These are phyloP conservation scores for Salvelinus namaycush DNA, from an alignment of 2,113 vertebrate species.

Conservation along the genomic window DNA sequence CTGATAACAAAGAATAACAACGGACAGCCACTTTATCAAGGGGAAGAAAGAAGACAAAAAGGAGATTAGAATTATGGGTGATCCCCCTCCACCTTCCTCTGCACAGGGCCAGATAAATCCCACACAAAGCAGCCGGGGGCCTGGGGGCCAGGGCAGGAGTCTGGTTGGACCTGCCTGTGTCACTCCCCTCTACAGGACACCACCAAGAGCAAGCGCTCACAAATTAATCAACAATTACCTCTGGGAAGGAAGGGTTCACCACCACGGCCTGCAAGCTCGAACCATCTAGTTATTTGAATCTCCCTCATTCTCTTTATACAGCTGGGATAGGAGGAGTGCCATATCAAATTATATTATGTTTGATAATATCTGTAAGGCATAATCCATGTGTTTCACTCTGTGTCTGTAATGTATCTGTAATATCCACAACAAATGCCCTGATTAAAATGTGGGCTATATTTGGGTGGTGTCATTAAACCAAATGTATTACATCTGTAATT, in stretches of 20 bases:
- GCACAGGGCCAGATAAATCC: slow-evolving; percentile 41
- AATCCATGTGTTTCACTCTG: not conserved
- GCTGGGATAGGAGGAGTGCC: not conserved
- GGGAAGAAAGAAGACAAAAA: slow-evolving; percentile 37
- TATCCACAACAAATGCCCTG: slow-evolving; percentile 8
- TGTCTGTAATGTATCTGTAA: not conserved
- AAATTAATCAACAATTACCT: slow-evolving; percentile 33
- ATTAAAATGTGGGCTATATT: not conserved
- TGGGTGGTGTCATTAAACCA: not conserved
- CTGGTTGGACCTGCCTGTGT: not conserved
- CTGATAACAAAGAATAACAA: slow-evolving; percentile 42
- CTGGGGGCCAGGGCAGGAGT: slow-evolving; percentile 16
- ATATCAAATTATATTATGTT: not conserved
- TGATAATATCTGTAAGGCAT: not conserved
- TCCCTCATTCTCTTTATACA: not conserved
- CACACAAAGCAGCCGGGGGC: slow-evolving; percentile 16
- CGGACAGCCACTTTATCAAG: slow-evolving; percentile 38
- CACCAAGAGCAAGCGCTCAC: slow-evolving; percentile 19
- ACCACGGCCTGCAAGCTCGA: not conserved
- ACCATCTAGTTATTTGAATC: slow-evolving; percentile 2
- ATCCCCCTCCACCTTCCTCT: slow-evolving; percentile 35
- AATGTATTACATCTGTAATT: not conserved
- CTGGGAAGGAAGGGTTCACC: not conserved
- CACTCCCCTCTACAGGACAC: slow-evolving; percentile 4
- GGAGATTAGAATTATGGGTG: slow-evolving; percentile 47